Conservation (phyloP, 2,888 invertebrate species). For the Habroteleia sp. region DNA sequence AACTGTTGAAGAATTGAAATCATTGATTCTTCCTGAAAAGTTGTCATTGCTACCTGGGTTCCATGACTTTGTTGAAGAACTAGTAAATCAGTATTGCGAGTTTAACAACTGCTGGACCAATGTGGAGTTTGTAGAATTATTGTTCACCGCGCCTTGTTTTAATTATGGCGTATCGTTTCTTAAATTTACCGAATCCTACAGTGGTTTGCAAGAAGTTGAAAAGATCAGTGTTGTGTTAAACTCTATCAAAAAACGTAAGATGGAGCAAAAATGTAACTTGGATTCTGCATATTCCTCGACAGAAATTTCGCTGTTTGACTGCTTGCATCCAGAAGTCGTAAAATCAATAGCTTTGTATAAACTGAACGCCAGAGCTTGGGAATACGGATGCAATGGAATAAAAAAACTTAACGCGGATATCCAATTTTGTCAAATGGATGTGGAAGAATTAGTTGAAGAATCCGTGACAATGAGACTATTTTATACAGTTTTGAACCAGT, state of each 20-base stretch:
- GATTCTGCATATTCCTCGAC: neutral
- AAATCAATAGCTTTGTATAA: constrained; percentile 19
- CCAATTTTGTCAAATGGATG: neutral
- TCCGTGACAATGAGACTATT: constrained; percentile 8
- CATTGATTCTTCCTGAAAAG: constrained; percentile 21
- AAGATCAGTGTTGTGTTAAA: constrained; percentile 10
- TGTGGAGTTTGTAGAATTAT: constrained; percentile 14
- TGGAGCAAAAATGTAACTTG: neutral
- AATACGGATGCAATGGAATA: neutral
- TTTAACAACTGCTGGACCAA: constrained; percentile 27
- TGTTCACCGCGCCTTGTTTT: constrained; percentile 42
- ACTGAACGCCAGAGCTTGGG: constrained; percentile 24
- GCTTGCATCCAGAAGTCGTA: constrained; percentile 25
- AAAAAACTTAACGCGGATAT: constrained; percentile 3
- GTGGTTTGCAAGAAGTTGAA: constrained; percentile 1
- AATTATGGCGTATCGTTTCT: constrained; percentile 50
- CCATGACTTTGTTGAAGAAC: constrained; percentile 68
- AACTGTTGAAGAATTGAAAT: constrained; percentile 6
- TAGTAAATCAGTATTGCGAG: constrained; percentile 61
- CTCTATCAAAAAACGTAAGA: neutral
- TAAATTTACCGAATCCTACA: constrained; percentile 25
- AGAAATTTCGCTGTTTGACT: constrained; percentile 5
- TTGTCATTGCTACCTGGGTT: constrained; percentile 69
- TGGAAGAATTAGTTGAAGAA: constrained; percentile 2
- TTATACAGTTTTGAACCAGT: neutral